Base-by-base conservation (phyloP, 2,797 vertebrate genomes). In the Notamacropus eugenii region DNA sequence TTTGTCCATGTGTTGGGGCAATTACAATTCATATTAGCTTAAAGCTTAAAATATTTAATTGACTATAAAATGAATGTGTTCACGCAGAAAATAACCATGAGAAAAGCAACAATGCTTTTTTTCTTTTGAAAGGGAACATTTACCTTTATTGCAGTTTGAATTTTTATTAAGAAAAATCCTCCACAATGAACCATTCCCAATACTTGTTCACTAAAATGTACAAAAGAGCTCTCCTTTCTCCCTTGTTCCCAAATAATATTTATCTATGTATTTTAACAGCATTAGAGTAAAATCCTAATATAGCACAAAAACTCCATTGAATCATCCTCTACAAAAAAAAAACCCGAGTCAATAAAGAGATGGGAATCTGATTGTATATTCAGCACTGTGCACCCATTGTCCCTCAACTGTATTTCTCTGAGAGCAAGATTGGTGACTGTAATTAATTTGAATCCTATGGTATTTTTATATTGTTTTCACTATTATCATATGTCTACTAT, bases 11-110 rank as follows among this genome's bases (percentile, higher is more conserved):
- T 91, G 90, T 97, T 94, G 90, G 94, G 96, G 93, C 91, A 94
- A 59, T 95, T 96, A 91, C 91, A 82, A 96, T 62, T 95, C n/a
- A 96, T 0, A 93, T 90, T 95, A 87, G 94, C 46, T 91, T 94
- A 93, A 95, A 96, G 95, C 90, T 94, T 93, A 97, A 96, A 95
- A 93, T 95, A 91, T 74, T 55, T 94, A 96, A 96, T 13, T 93
- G 92, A 96, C 55, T 62, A 96, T 95, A 94, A 96, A 87, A 95
- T 91, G 93, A 90, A 96, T 96, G 29, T 95, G 55, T 96, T 6
- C 62, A 92, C 57, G 54, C 55, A 91, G 19, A 90, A 95, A 94
- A 54, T 16, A 94, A 24, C 82, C 93, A 58, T 82, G 96, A 96
- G 96, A 4, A 87, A 54, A 28, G 27, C 34, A 93, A 96, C 59